phyloP scores from a whole-genome alignment of 2,888 invertebrate species.

The Carpatolechia fugitivella region DNA sequence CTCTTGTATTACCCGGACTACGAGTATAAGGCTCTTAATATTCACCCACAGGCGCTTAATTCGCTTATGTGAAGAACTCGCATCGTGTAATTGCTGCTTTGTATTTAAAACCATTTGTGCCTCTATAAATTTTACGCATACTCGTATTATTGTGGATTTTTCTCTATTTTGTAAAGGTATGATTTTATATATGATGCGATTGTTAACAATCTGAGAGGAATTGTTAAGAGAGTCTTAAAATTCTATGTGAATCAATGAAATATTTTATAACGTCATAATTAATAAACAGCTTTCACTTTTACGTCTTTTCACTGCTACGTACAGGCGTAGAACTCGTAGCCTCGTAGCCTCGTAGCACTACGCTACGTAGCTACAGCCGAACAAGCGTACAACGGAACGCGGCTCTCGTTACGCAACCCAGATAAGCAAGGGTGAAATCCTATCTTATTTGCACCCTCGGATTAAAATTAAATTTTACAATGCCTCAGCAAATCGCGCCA shows the following conservation, averaged over 20 bases:
- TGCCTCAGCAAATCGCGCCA: slow-evolving; percentile 54
- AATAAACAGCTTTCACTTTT: too few relatives aligned
- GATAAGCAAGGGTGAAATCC: slow-evolving; percentile 50
- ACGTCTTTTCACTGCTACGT: too few relatives aligned
- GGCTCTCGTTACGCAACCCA: slow-evolving; percentile 25
- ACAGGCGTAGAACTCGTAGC: neutral
- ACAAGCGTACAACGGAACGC: neutral
- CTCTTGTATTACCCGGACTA: too few relatives aligned
- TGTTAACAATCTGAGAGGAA: too few relatives aligned
- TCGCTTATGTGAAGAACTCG: neutral
- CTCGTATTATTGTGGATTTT: too few relatives aligned
- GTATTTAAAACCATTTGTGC: slow-evolving; percentile 9
- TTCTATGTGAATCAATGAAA: too few relatives aligned
- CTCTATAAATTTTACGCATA: too few relatives aligned
- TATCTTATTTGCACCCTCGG: slow-evolving; percentile 68
- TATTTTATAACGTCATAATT: too few relatives aligned
- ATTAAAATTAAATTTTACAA: slow-evolving; percentile 75
- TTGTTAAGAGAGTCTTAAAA: too few relatives aligned
- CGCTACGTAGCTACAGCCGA: slow-evolving; percentile 10
- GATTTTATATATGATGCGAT: too few relatives aligned
- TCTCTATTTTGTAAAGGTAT: neutral
- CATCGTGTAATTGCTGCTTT: slow-evolving; percentile 10
- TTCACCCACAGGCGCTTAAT: neutral
- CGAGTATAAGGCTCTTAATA: slow-evolving; percentile 9
- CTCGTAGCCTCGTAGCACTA: too few relatives aligned